Evolutionary conservation across 1,140 invertebrate genomes (phyloP).

Genomic region (Temnothorax longispinosus): DNA sequence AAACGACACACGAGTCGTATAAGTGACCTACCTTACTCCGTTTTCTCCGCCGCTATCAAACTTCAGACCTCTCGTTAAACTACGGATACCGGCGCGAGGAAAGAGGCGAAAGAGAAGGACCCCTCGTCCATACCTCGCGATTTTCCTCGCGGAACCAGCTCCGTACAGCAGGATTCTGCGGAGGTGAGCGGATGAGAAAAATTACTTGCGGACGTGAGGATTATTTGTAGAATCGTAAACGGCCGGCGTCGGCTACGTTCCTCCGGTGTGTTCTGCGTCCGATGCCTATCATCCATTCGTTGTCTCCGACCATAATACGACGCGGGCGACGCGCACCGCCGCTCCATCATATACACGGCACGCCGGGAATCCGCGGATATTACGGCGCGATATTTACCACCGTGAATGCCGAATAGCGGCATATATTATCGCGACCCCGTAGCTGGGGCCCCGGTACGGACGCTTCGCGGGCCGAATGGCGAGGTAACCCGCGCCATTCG

Average conservation of each 20-base stretch:
- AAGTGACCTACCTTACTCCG: slow-evolving; percentile 43
- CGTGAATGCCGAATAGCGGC: slow-evolving; percentile 62
- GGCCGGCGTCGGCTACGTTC: slow-evolving; percentile 10
- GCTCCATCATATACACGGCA: slow-evolving; percentile 53
- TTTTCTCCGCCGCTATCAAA: slow-evolving; percentile 25
- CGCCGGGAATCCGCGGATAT: slow-evolving; percentile 62
- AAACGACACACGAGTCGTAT: slow-evolving; percentile 17
- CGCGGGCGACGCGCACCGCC: background rate
- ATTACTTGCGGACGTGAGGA: slow-evolving; percentile 31
- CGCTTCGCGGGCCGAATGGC: slow-evolving; percentile 28
- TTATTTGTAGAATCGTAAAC: slow-evolving; percentile 69
- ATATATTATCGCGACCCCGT: slow-evolving; percentile 60
- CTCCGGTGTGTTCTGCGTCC: background rate
- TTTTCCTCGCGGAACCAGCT: slow-evolving; percentile 18
- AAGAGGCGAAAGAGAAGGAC: background rate
- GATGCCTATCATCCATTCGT: slow-evolving; percentile 58
- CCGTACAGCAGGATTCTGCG: background rate
- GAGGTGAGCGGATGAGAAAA: background rate
- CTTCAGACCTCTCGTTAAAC: slow-evolving; percentile 2
- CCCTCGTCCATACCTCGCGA: background rate
- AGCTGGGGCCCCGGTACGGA: slow-evolving; percentile 13
- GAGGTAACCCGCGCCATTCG: slow-evolving; percentile 25
- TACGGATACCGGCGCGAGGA: background rate
- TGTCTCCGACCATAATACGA: slow-evolving; percentile 45
- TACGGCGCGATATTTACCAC: slow-evolving; percentile 71